These are phyloP conservation scores for Dolichopus griseipennis DNA, from an alignment of 2,888 invertebrate genomes.

Conservation along the genomic window DNA sequence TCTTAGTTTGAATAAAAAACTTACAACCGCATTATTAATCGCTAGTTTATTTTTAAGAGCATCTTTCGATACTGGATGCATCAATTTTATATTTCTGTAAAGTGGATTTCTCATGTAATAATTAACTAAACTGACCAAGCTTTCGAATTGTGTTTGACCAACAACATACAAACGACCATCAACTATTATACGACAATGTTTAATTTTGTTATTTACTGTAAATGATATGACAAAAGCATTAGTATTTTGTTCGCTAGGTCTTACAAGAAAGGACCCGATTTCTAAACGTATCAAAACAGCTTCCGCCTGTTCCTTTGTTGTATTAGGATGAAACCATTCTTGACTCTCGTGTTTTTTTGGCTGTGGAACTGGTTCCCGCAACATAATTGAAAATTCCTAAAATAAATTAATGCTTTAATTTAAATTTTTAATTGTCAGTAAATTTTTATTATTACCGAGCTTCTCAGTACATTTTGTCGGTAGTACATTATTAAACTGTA, in stretches of 20 bases:
- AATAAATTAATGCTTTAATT: conserved; percentile 8
- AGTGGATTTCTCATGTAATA: conserved; percentile 87
- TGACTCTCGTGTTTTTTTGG: conserved; percentile 89
- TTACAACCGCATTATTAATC: conserved; percentile 26
- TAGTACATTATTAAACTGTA: conserved; percentile 88
- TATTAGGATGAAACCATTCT: conserved; percentile 83
- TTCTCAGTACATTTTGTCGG: conserved; percentile 72
- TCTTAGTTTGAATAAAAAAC: background rate
- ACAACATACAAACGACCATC: conserved; percentile 87
- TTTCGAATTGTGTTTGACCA: conserved; percentile 89
- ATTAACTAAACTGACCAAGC: conserved; percentile 83
- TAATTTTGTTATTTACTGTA: conserved; percentile 73
- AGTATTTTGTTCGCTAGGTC: conserved; percentile 79
- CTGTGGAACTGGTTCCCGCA: conserved; percentile 88
- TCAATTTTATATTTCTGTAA: conserved; percentile 82
- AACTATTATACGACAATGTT: conserved; percentile 90
- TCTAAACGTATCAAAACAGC: conserved; percentile 74
- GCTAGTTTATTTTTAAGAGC: conserved; percentile 44
- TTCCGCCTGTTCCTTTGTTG: conserved; percentile 75
- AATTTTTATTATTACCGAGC: conserved; percentile 54
- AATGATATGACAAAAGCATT: conserved; percentile 91
- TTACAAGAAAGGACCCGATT: conserved; percentile 90
- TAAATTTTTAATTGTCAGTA: background rate
- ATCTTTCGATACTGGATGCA: conserved; percentile 73
- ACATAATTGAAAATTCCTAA: conserved; percentile 75